Conservation (phyloP, 2,888 invertebrate genomes). For the Hirudinaria manillensis region DNA sequence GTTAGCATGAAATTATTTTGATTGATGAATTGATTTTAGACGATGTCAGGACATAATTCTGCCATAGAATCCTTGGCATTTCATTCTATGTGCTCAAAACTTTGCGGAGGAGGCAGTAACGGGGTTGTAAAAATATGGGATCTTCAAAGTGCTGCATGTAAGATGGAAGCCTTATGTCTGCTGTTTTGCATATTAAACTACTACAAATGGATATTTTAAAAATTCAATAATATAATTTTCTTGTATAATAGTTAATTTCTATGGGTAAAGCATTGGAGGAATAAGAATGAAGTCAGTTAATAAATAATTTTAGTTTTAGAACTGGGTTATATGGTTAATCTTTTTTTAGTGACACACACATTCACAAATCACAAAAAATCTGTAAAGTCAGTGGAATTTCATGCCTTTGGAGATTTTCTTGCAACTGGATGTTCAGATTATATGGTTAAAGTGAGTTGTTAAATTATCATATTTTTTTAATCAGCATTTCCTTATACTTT, state of each 20-base stretch:
- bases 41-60: slow-evolving; percentile 12
- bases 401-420: slow-evolving; percentile 88
- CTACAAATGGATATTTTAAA: too few species aligned
- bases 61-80: background rate
- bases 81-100: slow-evolving; percentile 3
- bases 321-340: background rate
- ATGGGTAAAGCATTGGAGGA: too few species aligned
- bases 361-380: slow-evolving; percentile 80
- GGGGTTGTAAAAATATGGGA: slow-evolving; percentile 25
- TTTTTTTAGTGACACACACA: slow-evolving; percentile 66
- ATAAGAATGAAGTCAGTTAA: background rate
- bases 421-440: slow-evolving; percentile 89
- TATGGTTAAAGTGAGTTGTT: slow-evolving; percentile 64
- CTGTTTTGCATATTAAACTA: too few species aligned
- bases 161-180: background rate
- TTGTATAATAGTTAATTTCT: too few species aligned
- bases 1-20: background rate
- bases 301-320: background rate
- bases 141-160: slow-evolving; percentile 15
- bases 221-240: too few species aligned
- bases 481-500: background rate
- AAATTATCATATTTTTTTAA: background rate
- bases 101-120: background rate
- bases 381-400: slow-evolving; percentile 83
- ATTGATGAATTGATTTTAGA: background rate